Evolutionary conservation across 1,140 invertebrate species (phyloP), one percentile per base, ranked within the genome.

Genomic region (Monochamus saltuarius): DNA sequence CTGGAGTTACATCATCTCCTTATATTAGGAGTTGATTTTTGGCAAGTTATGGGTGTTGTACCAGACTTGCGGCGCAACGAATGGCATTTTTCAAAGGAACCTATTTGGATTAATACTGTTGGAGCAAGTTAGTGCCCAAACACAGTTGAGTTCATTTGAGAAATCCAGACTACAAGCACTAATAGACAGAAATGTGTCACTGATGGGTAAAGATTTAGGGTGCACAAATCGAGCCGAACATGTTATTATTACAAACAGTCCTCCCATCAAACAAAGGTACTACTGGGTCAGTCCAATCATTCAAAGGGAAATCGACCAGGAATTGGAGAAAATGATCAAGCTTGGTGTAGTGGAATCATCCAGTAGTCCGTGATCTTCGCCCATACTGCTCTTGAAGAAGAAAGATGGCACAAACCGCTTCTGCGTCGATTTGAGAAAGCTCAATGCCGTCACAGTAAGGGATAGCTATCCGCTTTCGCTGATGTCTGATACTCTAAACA

Each of bases 361-460:
- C 9, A 16, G 47, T 1, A 56, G 55, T 16, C 56, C 64, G 2
- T 65, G 61, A 51, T 47, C 29, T 55, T 58, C 46, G 4, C 22
- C 63, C 19, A 47, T 62, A 1, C 8, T 67, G 6, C 49, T 67
- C 14, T 55, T 67, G 7, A 65, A 59, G 35, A 67, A 67, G 49
- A 9, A 45, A 13, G 17, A 14, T 37, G 64, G 59, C 10, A 53
- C 64, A 39, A 56, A 56, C 46, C n/a, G 73, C 4, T 70, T 76
- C 56, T 75, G 72, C 50, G 58, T 77, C 4, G 75, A 79, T 39
- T 68, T 68, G 16, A 46, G 76, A 1, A 72, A 69, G 55, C 29
- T 78, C 4, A 79, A 78, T 50, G 59, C 68, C 3, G 43, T 77
- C 0, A 75, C 77, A 0, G 71, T 64, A 36, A 63, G 63, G 14